phyloP scores from a whole-genome alignment of 2,888 invertebrate genomes.

The Schizaphis graminum region DNA sequence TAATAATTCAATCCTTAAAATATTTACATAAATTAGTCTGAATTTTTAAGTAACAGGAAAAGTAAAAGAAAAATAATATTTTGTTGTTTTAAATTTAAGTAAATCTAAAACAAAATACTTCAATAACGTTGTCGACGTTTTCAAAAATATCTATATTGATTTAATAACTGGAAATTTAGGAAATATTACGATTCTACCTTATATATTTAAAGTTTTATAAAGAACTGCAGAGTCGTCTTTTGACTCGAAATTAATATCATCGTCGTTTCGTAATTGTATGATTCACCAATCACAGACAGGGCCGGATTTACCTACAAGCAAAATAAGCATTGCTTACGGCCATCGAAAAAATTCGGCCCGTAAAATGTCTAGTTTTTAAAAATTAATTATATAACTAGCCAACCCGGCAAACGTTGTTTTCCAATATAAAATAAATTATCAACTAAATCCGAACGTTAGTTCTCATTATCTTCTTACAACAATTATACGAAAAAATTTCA shows the following conservation, averaged over 20 bases:
- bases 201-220: not conserved
- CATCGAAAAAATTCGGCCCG: too few relatives aligned
- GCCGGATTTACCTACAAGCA: too few relatives aligned
- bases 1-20: not conserved
- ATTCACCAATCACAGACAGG: not conserved
- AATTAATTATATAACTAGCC: too few relatives aligned
- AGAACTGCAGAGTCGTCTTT: not conserved
- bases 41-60: not conserved
- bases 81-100: too few relatives aligned
- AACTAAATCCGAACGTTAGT: too few relatives aligned
- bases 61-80: too few relatives aligned
- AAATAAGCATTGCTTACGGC: too few relatives aligned
- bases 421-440: too few relatives aligned
- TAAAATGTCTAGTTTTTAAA: too few relatives aligned
- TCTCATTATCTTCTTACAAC: too few relatives aligned
- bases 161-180: not conserved
- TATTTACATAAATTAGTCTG: not conserved
- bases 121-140: not conserved
- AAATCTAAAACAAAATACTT: not conserved
- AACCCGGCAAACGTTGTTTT: too few relatives aligned
- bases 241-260: not conserved
- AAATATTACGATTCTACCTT: not conserved
- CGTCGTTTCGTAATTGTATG: not conserved
- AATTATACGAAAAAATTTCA: too few relatives aligned
- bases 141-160: not conserved